Evolutionary conservation across 2,797 vertebrate species (phyloP).

Genomic region (Knipowitschia caucasica): DNA sequence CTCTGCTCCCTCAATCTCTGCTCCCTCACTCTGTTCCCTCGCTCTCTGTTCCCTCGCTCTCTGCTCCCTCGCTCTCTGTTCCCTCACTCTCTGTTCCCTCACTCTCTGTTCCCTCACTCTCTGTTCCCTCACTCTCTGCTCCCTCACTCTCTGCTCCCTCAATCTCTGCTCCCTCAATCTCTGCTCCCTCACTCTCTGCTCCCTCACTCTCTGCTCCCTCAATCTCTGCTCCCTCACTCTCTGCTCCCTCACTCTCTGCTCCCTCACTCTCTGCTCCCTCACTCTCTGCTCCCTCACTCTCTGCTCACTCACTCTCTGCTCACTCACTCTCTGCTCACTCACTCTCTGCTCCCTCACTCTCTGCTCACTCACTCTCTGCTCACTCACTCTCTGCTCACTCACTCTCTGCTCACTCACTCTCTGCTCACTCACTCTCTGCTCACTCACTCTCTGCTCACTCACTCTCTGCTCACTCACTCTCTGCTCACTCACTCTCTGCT

Average conservation of each 20-base stretch:
- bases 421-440: conserved; percentile 26
- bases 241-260: conserved; percentile 50
- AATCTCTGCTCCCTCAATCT: conserved; percentile 49
- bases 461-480: conserved; percentile 22
- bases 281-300: conserved; percentile 59
- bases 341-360: conserved; percentile 37
- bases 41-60: no score
- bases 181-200: conserved; percentile 24
- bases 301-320: conserved; percentile 34
- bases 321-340: no score
- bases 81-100: conserved; percentile 40
- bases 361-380: conserved; percentile 55
- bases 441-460: conserved; percentile 64
- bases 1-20: conserved; percentile 36
- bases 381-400: conserved; percentile 37
- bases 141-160: conserved; percentile 37
- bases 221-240: conserved; percentile 22
- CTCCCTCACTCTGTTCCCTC: conserved; percentile 61
- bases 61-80: conserved; percentile 4
- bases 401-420: conserved; percentile 49
- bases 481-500: conserved; percentile 42
- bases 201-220: conserved; percentile 65
- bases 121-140: conserved; percentile 58
- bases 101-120: conserved; percentile 39
- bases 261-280: conserved; percentile 28